Percentiles rank a stretch among this genome's conserved stretches.
Evolutionary conservation across 2,888 invertebrate genomes (phyloP).

Genomic region (Cheilosia grossa): DNA sequence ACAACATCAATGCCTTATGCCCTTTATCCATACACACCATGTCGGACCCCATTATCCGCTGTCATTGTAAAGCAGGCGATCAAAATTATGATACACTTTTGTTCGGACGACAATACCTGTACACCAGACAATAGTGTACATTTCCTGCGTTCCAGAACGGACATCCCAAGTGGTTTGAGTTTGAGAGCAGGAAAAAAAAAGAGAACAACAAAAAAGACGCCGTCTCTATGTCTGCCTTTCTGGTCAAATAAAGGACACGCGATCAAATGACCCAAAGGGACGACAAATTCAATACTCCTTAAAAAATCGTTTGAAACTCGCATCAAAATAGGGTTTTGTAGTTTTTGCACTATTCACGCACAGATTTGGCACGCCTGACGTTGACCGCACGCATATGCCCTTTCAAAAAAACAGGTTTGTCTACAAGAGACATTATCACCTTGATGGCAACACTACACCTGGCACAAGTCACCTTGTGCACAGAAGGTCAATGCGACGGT

Average conservation of each 20-base stretch:
- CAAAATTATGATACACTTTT: conserved; percentile 73
- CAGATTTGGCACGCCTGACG: conserved; percentile 53
- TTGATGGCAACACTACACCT: conserved; percentile 50
- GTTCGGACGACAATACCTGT: conserved; percentile 55
- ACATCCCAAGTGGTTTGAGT: conserved; percentile 66
- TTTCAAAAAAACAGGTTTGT: conserved; percentile 57
- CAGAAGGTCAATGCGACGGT: conserved; percentile 45
- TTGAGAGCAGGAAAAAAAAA: conserved; percentile 7
- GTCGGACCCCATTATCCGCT: conserved; percentile 39
- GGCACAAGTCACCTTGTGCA: conserved; percentile 25
- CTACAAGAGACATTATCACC: conserved; percentile 69
- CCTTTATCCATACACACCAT: background rate
- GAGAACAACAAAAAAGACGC: conserved; percentile 38
- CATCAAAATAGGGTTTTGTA: conserved; percentile 54
- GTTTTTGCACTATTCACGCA: conserved; percentile 29
- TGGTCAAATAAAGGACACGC: conserved; percentile 69
- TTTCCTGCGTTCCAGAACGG: conserved; percentile 64
- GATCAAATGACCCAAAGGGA: conserved; percentile 48
- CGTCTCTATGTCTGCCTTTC: conserved; percentile 46
- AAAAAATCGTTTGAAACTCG: conserved; percentile 65
- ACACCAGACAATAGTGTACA: conserved; percentile 70
- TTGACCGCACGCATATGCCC: conserved; percentile 11
- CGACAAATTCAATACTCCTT: conserved; percentile 50
- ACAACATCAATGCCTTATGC: conserved; percentile 37
- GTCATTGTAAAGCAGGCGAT: conserved; percentile 44